Percentiles rank a stretch among this genome's conserved stretches.
Conservation (phyloP, 2,797 vertebrate genomes). For the Gymnoscopelus braueri region DNA sequence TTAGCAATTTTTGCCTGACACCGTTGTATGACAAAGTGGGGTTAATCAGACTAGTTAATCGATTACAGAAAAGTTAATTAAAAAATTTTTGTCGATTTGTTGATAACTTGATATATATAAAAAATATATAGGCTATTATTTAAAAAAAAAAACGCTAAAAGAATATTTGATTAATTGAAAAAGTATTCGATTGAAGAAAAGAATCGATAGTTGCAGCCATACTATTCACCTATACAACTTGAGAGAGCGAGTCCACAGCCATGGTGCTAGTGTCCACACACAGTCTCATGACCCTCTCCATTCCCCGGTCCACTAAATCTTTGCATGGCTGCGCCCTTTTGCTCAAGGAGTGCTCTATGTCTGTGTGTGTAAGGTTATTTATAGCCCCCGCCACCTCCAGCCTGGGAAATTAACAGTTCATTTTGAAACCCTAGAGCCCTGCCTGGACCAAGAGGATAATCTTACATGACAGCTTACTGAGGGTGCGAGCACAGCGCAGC, state of each 20-base stretch:
- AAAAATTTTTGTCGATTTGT: no score
- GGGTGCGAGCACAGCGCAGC: constrained; percentile 58
- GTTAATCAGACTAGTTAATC: no score
- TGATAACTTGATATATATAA: no score
- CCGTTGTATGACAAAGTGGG: no score
- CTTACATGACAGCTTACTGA: constrained; percentile 79
- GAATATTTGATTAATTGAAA: no score
- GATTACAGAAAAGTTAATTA: no score
- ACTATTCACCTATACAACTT: neutral
- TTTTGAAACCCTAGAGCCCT: constrained; percentile 81
- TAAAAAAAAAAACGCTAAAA: no score
- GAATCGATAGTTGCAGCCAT: no score
- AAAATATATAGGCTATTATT: no score
- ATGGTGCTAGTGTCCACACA: neutral
- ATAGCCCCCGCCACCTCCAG: constrained; percentile 71
- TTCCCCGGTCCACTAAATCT: constrained; percentile 33
- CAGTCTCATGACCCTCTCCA: constrained; percentile 2
- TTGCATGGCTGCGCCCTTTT: constrained; percentile 29
- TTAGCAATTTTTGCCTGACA: no score
- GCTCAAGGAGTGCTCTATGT: constrained; percentile 48
- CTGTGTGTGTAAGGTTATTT: constrained; percentile 70
- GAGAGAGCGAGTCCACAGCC: neutral
- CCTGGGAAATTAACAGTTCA: constrained; percentile 80
- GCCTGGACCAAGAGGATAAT: constrained; percentile 76
- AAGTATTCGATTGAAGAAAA: no score